phyloP scores from a whole-genome alignment of 2,888 invertebrate genomes.

The Stegana nigrithorax region DNA sequence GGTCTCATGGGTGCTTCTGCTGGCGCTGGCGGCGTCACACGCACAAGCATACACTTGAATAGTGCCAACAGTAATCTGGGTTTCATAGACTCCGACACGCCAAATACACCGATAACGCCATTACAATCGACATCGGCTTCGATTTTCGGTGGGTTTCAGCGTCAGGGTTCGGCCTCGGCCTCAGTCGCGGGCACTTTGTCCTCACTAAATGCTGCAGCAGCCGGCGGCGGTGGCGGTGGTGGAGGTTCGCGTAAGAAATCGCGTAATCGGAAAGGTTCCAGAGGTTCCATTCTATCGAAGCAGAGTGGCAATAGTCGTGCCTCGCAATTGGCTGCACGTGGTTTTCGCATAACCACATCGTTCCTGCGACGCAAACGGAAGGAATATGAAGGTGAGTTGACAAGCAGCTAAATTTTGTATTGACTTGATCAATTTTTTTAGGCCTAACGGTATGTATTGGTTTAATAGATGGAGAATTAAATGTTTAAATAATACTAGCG shows the following conservation, averaged over 20 bases:
- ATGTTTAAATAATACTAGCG: too few species aligned
- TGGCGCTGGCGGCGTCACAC: conserved; percentile 26
- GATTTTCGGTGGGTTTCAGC: conserved; percentile 30
- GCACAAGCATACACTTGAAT: conserved; percentile 52
- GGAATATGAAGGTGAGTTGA: conserved; percentile 65
- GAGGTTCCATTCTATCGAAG: conserved; percentile 57
- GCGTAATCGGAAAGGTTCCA: conserved; percentile 56
- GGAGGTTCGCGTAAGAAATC: conserved; percentile 33
- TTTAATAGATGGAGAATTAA: too few species aligned
- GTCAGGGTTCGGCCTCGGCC: conserved; percentile 30
- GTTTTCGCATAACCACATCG: conserved; percentile 63
- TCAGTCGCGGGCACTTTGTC: conserved; percentile 46
- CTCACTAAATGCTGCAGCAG: conserved; percentile 22
- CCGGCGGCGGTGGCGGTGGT: conserved; percentile 2
- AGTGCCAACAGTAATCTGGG: conserved; percentile 62
- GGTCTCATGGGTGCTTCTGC: conserved; percentile 17
- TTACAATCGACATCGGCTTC: conserved; percentile 37
- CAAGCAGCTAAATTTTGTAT: too few species aligned
- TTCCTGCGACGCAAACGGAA: conserved; percentile 62
- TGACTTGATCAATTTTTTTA: too few species aligned
- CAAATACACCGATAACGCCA: conserved; percentile 56
- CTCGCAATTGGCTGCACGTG: conserved; percentile 48
- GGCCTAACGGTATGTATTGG: too few species aligned
- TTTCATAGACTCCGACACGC: conserved; percentile 60
- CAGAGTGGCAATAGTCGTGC: conserved; percentile 49